A percentile compares a stretch with the other conserved stretches of the same genome.
Conservation (phyloP, 2,888 invertebrate species). For the Drosophila antonietae region DNA sequence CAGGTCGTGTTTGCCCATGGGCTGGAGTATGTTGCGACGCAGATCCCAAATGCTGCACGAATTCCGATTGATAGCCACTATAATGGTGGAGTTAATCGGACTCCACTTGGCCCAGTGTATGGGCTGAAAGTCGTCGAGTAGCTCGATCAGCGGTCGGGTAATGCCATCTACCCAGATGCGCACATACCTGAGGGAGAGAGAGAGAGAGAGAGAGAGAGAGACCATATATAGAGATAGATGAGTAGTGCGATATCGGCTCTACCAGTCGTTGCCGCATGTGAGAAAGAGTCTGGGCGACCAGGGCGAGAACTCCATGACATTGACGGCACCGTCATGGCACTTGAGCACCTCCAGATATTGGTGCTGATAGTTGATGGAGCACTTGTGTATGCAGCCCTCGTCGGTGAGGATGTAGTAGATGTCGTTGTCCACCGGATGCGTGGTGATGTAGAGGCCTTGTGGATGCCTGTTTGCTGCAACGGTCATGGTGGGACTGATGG, state of each 20-base stretch:
- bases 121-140: constrained; percentile 85
- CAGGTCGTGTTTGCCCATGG: constrained; percentile 82
- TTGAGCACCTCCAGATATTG: constrained; percentile 89
- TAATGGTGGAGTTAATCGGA: constrained; percentile 90
- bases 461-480: constrained; percentile 87
- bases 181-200: constrained; percentile 84
- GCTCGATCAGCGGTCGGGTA: constrained; percentile 87
- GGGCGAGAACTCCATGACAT: constrained; percentile 89
- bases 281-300: constrained; percentile 89
- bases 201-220: not conserved
- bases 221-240: too few relatives aligned
- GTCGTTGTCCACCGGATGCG: constrained; percentile 87
- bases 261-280: constrained; percentile 92
- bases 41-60: constrained; percentile 92
- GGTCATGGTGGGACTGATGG: constrained; percentile 25
- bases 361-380: constrained; percentile 92
- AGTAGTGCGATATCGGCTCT: not conserved
- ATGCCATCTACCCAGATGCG: constrained; percentile 91
- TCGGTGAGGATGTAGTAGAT: constrained; percentile 93
- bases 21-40: constrained; percentile 89
- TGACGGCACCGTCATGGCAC: constrained; percentile 93
- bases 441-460: constrained; percentile 87
- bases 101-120: constrained; percentile 89
- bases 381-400: constrained; percentile 93
- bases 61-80: constrained; percentile 88